Evolutionary conservation across 1,140 invertebrate species (phyloP).

Genomic region (Uloborus diversus): DNA sequence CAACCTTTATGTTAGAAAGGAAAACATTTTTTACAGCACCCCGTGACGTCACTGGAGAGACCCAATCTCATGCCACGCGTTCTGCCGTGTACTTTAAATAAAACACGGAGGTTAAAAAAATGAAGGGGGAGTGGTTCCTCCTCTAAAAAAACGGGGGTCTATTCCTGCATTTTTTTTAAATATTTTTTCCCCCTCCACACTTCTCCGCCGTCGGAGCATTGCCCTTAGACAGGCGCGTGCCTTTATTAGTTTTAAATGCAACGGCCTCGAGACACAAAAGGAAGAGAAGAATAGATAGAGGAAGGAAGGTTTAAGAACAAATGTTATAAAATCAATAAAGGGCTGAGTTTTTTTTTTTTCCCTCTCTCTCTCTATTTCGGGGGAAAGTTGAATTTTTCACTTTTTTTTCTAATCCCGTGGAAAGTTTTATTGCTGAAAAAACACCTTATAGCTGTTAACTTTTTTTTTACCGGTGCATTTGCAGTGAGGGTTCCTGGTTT

Average conservation of each 20-base stretch:
- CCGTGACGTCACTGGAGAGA: constrained; percentile 2
- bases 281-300: constrained; percentile 6
- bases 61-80: constrained; percentile 26
- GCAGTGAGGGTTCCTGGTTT: too few species aligned
- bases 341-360: constrained; percentile 36
- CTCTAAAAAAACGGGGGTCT: constrained; percentile 17
- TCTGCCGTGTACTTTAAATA: constrained; percentile 41
- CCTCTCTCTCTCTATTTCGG: constrained; percentile 45
- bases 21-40: not conserved
- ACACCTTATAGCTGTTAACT: not conserved
- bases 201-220: constrained; percentile 42
- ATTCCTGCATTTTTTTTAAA: not conserved
- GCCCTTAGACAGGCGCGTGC: constrained; percentile 34
- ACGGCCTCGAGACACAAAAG: not conserved
- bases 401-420: constrained; percentile 20
- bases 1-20: too few species aligned
- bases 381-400: constrained; percentile 28
- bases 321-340: constrained; percentile 51
- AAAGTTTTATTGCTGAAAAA: not conserved
- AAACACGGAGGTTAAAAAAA: constrained; percentile 12
- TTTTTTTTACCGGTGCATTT: too few species aligned
- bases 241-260: constrained; percentile 54
- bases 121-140: not conserved
- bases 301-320: constrained; percentile 20
- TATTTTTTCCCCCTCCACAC: not conserved